Evolutionary conservation across 2,113 vertebrate genomes (phyloP), one percentile per base, ranked within the genome.

Genomic region (Chlorodrepanis virens): DNA sequence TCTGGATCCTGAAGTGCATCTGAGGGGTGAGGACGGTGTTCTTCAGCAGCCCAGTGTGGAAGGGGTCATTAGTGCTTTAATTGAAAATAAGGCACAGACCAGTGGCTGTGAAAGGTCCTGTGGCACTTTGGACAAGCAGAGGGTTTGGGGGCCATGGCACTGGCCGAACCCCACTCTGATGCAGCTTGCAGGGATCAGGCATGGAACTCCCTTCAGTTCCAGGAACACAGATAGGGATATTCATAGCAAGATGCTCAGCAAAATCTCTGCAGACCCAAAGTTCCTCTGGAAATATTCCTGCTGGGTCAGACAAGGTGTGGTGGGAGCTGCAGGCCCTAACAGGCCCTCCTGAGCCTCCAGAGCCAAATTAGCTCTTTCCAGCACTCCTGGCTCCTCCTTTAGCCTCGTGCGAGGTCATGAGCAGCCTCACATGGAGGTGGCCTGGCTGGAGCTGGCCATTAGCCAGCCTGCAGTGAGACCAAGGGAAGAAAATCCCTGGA

Each of bases 221-320:
- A 37, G 61, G 19, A 57, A 47, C 67, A n/a, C 0, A 0, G 29
- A 14, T 2, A 2, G 7, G 17, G 70, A 47, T 6, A n/a, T 18
- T 37, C 44, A 21, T 1, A 0, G 49, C 49, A 47, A 42, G 42
- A 75, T 15, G 53, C 42, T 64, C 31, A 9, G 60, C 33, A 63
- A 63, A 69, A 67, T 2, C 29, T 7, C 37, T 16, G 23, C 54
- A 42, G 42, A 22, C 42, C 31, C 33, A 4, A 53, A 57, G 8
- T 12, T 71, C 33, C 23, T 4, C 35, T 39, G 65, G n/a, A 57
- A 53, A 57, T 6, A 2, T 3, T 52, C 50, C 22, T 17, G 3
- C 7, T 3, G 14, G 33, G 49, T 25, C 82, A 54, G 28, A n/a
- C 40, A 27, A 25, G 4, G 7, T 2, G 8, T 14, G 71, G 9